phyloP scores from a whole-genome alignment of 2,888 invertebrate species.

The Dinocampus coccinellae region DNA sequence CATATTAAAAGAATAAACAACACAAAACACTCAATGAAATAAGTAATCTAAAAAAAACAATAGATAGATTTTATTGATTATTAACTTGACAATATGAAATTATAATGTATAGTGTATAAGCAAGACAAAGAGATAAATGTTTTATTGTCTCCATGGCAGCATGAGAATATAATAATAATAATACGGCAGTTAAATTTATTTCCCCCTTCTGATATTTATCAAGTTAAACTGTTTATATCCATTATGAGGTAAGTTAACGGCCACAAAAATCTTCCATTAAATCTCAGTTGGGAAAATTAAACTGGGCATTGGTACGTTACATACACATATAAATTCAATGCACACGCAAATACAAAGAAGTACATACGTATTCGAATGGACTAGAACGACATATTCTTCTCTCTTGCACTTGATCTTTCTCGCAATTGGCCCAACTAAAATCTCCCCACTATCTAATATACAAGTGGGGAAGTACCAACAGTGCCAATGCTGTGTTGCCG shows the following conservation, averaged over 20 bases:
- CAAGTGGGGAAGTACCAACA: background rate
- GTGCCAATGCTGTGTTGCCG: background rate
- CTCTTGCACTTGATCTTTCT: background rate
- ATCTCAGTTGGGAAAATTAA: constrained; percentile 3
- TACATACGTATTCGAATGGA: background rate
- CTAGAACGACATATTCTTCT: background rate
- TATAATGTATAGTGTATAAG: background rate
- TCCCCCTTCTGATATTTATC: background rate
- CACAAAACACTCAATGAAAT: no score
- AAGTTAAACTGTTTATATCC: constrained; percentile 4
- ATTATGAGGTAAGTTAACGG: constrained; percentile 14
- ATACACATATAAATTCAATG: background rate
- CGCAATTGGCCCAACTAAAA: background rate
- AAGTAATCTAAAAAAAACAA: no score
- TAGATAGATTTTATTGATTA: background rate
- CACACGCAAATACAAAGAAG: background rate
- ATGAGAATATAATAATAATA: background rate
- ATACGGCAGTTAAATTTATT: background rate
- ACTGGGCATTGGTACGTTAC: background rate
- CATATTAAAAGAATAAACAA: constrained; percentile 61
- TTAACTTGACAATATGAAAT: background rate
- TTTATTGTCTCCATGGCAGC: background rate
- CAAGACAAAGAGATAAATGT: background rate
- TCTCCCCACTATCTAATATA: constrained; percentile 1
- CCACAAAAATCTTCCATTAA: constrained; percentile 15